Base-by-base conservation (phyloP, 1,140 invertebrate species). In the Cherax quadricarinatus region DNA sequence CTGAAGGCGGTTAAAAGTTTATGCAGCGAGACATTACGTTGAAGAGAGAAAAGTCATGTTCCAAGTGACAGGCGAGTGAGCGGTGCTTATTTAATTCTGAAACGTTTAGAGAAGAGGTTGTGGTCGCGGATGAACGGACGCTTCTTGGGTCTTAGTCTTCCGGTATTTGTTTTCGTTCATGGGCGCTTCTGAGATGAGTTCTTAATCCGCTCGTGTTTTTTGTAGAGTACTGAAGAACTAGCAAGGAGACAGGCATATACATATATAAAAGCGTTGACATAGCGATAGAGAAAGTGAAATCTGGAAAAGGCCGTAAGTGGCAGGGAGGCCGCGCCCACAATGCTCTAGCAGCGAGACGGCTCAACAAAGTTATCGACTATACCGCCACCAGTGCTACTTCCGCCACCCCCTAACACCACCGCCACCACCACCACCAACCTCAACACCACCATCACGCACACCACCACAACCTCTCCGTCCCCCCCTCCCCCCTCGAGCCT, bases 271-370 rank as follows among this genome's bases (percentile, higher is more conserved):
- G 53, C 53, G 53, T 9, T 57, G 14, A 10, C 9, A 57, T 57
- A 57, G 14, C 53, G 53, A 57, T 14, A 14, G 53, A 57, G 14
- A 57, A 57, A 57, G 53, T 57, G 53, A 57, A 57, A 57, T 57
- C 53, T 66, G 14, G 62, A 66, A 66, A 18, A 18, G 62, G 62
- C 62, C 14, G 18, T 21, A 66, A 75, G 70, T 30, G 70, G 70
- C 70, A 75, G 70, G 70, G 24, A 75, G 24, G 70, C 70, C 70
- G 70, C 70, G n/a, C 70, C 70, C 70, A 75, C n/a, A 30, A 75
- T 75, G 70, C 70, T 75, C 2, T 75, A 75, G 70, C 70, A 75
- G 70, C 24, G 48, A 49, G 79, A 49, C 48, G 79, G 79, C 79
- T 5, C 21, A 41, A 81, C 41, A 18, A 75, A 75, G 16, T 75